A percentile compares a stretch with the other conserved stretches of the same genome.
These are phyloP conservation scores for Arbacia lixula DNA, from an alignment of 53 echinoderm and acorn worm genomes.

Conservation along the genomic window DNA sequence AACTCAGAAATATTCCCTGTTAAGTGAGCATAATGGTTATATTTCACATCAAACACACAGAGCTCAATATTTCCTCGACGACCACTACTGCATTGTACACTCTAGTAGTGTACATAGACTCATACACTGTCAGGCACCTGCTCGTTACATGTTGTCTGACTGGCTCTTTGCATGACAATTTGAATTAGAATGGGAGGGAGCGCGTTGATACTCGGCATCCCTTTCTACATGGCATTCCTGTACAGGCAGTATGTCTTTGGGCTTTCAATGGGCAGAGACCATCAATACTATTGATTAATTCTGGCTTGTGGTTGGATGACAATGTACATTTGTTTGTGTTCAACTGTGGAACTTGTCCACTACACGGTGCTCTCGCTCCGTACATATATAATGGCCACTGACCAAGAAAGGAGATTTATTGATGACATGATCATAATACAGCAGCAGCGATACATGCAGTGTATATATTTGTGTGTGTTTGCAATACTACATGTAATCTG, in stretches of 20 bases:
- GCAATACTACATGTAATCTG: no score
- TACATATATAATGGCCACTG: no score
- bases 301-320: slow-evolving; percentile 49
- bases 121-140: neutral
- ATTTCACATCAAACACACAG: no score
- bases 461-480: no score
- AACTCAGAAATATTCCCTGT: no score
- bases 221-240: slow-evolving; percentile 13
- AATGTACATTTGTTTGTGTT: slow-evolving; percentile 54
- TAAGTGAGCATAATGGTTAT: no score
- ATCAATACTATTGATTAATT: slow-evolving; percentile 54
- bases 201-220: slow-evolving; percentile 43
- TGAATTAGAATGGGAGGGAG: slow-evolving; percentile 44
- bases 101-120: neutral
- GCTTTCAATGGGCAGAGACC: slow-evolving; percentile 20
- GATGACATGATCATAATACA: no score
- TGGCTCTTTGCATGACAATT: slow-evolving; percentile 37
- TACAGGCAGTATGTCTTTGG: neutral
- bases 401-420: no score
- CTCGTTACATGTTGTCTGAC: neutral
- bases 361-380: no score
- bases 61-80: no score
- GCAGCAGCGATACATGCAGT: no score
- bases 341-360: slow-evolving; percentile 52
- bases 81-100: no score